These are phyloP conservation scores for Fragum whitleyi DNA, from an alignment of 2,888 invertebrate species.

Conservation along the genomic window DNA sequence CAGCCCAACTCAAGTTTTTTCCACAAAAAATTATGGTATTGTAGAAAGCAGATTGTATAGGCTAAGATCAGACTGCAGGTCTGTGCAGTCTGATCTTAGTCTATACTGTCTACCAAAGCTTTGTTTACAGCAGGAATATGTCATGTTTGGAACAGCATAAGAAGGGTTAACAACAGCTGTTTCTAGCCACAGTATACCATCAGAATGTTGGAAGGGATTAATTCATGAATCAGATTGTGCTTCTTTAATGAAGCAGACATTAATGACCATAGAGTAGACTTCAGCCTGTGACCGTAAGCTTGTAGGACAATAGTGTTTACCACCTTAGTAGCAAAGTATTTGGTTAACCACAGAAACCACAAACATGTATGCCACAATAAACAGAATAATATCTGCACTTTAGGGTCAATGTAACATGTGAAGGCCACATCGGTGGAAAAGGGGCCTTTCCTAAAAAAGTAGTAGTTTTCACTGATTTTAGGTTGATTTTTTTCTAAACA, in stretches of 20 bases:
- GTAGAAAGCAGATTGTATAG: too few species aligned
- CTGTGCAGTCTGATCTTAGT: too few species aligned
- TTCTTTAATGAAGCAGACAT: background rate
- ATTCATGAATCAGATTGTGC: background rate
- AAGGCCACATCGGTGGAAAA: too few species aligned
- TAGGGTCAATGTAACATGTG: background rate
- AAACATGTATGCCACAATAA: background rate
- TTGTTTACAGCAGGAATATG: too few species aligned
- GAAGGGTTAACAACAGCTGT: background rate
- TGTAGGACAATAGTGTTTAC: background rate
- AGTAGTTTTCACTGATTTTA: too few species aligned
- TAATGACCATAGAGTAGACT: background rate
- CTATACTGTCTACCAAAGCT: too few species aligned
- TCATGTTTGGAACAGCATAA: too few species aligned
- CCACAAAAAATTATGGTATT: too few species aligned
- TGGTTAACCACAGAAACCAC: conserved; percentile 26
- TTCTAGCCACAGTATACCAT: background rate
- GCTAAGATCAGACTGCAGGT: too few species aligned
- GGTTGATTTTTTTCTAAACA: too few species aligned
- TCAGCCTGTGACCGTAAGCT: conserved; percentile 1
- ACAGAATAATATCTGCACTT: background rate
- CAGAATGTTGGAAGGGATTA: background rate
- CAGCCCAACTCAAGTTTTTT: too few species aligned
- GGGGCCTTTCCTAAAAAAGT: too few species aligned
- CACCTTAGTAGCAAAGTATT: background rate